A percentile compares a stretch with the other conserved stretches of the same genome.
phyloP scores from a whole-genome alignment of 2,113 vertebrate species.

The Furnarius figulus region DNA sequence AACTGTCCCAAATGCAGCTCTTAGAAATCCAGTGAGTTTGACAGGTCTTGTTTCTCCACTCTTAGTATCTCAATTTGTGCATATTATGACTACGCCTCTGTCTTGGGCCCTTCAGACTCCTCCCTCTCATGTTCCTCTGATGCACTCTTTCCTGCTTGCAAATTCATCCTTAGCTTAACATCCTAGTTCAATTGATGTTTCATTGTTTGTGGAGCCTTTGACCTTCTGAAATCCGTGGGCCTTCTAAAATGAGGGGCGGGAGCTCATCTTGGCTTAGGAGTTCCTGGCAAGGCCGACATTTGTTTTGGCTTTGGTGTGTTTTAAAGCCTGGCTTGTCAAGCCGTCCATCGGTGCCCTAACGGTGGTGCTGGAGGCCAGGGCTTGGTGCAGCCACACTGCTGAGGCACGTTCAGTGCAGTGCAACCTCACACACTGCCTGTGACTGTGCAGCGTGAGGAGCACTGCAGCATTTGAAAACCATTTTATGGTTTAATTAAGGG shows the following conservation, averaged over 20 bases:
- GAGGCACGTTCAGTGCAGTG: not conserved
- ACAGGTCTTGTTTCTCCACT: not conserved
- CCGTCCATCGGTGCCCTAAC: not conserved
- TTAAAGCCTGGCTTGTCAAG: not conserved
- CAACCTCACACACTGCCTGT: not conserved
- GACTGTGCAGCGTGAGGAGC: not conserved
- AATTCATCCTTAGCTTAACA: not conserved
- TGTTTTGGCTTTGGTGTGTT: not conserved
- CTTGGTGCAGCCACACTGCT: not conserved
- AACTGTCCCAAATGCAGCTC: not conserved
- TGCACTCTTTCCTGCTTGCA: not conserved
- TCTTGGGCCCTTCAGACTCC: not conserved
- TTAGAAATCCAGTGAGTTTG: not conserved
- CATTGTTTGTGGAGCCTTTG: not conserved
- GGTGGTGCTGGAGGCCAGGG: not conserved
- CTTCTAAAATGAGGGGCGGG: not conserved
- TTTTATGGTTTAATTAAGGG: slow-evolving; percentile 18
- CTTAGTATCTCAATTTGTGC: not conserved
- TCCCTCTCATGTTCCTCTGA: not conserved
- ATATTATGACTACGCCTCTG: not conserved
- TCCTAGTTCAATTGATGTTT: not conserved
- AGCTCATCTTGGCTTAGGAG: not conserved
- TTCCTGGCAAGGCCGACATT: not conserved
- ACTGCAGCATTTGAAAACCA: not conserved
- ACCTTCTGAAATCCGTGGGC: not conserved